Evolutionary conservation across 2,888 invertebrate genomes (phyloP).

Genomic region (Pogonocherus hispidulus): DNA sequence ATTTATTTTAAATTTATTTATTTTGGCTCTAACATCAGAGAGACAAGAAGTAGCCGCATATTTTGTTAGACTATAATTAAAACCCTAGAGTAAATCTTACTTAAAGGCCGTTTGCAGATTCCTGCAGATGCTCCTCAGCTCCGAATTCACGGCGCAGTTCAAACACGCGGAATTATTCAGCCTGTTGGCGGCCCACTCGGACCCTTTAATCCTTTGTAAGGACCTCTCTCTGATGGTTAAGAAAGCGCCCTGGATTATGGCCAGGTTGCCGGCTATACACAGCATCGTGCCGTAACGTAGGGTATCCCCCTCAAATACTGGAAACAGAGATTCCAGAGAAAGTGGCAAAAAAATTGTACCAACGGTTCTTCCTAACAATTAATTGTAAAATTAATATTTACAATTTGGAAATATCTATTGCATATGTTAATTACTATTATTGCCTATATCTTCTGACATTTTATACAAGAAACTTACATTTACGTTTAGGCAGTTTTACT

Average conservation of each 20-base stretch:
- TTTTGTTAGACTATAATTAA: conserved; percentile 9
- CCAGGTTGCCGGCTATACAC: conserved; percentile 4
- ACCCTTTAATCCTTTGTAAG: conserved; percentile 15
- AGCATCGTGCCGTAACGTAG: conserved; percentile 8
- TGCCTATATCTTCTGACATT: too few species aligned
- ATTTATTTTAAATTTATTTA: too few species aligned
- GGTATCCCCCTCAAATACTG: background rate
- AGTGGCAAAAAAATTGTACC: too few species aligned
- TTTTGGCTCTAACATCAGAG: too few species aligned
- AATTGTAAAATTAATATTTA: too few species aligned
- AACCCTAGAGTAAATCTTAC: conserved; percentile 21
- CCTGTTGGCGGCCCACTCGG: conserved; percentile 12
- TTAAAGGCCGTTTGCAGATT: conserved; percentile 26
- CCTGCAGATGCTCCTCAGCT: conserved; percentile 22
- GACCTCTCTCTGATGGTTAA: conserved; percentile 20
- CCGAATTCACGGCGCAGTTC: conserved; percentile 19
- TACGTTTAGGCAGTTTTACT: too few species aligned
- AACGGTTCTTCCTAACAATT: too few species aligned
- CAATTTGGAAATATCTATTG: too few species aligned
- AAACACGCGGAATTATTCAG: conserved; percentile 23
- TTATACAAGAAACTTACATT: too few species aligned
- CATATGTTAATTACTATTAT: too few species aligned
- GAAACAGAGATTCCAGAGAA: background rate
- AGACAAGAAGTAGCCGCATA: too few species aligned
- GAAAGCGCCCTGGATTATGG: conserved; percentile 21